Evolutionary conservation across 2,888 invertebrate genomes (phyloP), one percentile per base, ranked within the genome.

Genomic region (Lottia scabra): DNA sequence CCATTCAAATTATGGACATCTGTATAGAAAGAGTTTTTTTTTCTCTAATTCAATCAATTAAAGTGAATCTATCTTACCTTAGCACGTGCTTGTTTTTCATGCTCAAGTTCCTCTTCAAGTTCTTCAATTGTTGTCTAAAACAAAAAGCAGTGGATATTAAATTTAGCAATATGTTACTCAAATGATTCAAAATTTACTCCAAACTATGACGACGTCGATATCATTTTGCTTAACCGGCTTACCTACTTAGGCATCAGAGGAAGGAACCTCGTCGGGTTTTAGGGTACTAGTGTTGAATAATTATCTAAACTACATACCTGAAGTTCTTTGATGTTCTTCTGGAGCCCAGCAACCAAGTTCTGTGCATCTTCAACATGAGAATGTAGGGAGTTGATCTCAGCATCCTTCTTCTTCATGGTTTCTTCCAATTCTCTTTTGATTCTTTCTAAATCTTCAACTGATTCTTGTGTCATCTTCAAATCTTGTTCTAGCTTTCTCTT

Each of bases 401-500:
- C 56, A 56, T 19, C 56, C 13, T 56, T 56, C 23, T 23, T 82
- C 67, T 80, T 77, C 46, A 80, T 69, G 16, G 71, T 71, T 56
- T 87, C 87, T 68, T 88, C 87, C 27, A 88, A 76, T 45, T 86
- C 85, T 16, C 82, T 76, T 73, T 83, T 87, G 67, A 78, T 78
- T 56, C 82, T 77, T 65, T 88, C 87, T 13, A 88, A 78, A 23
- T 88, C 87, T 68, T 88, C 87, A 16, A 87, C 81, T 23, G 76
- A 80, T 65, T 85, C 85, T 73, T 88, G 87, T 26, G 83, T 82
- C 71, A 78, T 94, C 92, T 99, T 99, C 90, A 99, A 93, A 92
- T 99, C 99, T 80, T 97, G 97, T 92, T 99, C 99, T 85, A 97
- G 94, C 93, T 99, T 99, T 91, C 98, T 94, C 93, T 97, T 98